phyloP scores from a whole-genome alignment of 1,140 invertebrate genomes.

The Drosophila nikananu region DNA sequence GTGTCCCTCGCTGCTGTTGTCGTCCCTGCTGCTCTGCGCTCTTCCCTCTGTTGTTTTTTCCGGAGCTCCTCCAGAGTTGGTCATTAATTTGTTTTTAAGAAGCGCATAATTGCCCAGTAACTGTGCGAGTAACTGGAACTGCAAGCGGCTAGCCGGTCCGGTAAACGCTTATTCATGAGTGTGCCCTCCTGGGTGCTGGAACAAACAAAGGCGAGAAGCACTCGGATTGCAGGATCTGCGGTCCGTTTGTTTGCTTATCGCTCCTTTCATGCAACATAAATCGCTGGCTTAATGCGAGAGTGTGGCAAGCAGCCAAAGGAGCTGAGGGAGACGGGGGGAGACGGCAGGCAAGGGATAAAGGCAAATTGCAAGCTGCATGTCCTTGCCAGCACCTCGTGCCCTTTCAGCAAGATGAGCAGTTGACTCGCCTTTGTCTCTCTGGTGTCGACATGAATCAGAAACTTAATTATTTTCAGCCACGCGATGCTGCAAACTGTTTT shows the following conservation, averaged over 20 bases:
- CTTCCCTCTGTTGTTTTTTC: slow-evolving; percentile 7
- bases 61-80: slow-evolving; percentile 11
- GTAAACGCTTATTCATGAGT: slow-evolving; percentile 39
- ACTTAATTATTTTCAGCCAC: slow-evolving; percentile 82
- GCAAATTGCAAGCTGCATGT: slow-evolving; percentile 41
- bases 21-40: not conserved
- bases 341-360: slow-evolving; percentile 17
- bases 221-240: slow-evolving; percentile 64
- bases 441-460: slow-evolving; percentile 79
- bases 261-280: slow-evolving; percentile 67
- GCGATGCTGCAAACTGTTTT: slow-evolving; percentile 64
- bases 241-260: slow-evolving; percentile 51
- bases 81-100: slow-evolving; percentile 70
- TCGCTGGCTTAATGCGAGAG: slow-evolving; percentile 68
- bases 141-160: slow-evolving; percentile 27
- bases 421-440: slow-evolving; percentile 69
- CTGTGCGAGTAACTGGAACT: slow-evolving; percentile 27
- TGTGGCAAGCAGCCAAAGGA: slow-evolving; percentile 39
- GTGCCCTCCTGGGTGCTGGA: slow-evolving; percentile 4
- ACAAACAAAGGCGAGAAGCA: slow-evolving; percentile 22
- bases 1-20: slow-evolving; percentile 9
- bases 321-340: slow-evolving; percentile 5
- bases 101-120: slow-evolving; percentile 67
- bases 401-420: slow-evolving; percentile 42
- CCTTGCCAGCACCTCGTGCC: slow-evolving; percentile 37